phyloP scores from a whole-genome alignment of 2,113 vertebrate genomes.

The Sinosuthora webbiana region DNA sequence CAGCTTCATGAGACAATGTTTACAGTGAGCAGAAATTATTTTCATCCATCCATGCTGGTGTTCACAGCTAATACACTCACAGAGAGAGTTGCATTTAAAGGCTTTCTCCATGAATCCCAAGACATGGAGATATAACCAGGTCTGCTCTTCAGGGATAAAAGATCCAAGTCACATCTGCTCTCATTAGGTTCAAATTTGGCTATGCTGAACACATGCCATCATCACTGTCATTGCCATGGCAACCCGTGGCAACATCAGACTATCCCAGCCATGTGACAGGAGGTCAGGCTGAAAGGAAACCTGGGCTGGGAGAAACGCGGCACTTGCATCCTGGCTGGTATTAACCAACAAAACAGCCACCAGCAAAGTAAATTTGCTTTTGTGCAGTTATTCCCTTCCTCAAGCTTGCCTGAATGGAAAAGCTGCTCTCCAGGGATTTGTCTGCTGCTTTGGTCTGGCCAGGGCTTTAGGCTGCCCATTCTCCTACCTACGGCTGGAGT shows the following conservation, averaged over 20 bases:
- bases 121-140: background rate
- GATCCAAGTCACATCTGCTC: constrained; percentile 28
- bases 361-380: constrained; percentile 70
- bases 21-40: background rate
- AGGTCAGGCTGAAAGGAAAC: constrained; percentile 51
- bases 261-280: constrained; percentile 17
- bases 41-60: background rate
- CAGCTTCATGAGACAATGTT: background rate
- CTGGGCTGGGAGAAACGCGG: background rate
- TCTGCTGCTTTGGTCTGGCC: background rate
- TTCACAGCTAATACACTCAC: background rate
- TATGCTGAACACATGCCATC: constrained; percentile 52
- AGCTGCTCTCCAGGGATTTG: constrained; percentile 45
- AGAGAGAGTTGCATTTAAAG: background rate
- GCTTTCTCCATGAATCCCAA: background rate
- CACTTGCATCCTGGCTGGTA: constrained; percentile 28
- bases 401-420: constrained; percentile 55
- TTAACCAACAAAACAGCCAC: constrained; percentile 57
- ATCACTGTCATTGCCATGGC: constrained; percentile 49
- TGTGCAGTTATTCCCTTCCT: constrained; percentile 65
- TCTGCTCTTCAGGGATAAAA: background rate
- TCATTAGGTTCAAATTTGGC: constrained; percentile 47
- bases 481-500: background rate
- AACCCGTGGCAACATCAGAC: constrained; percentile 33
- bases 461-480: background rate